Evolutionary conservation across 2,888 invertebrate species (phyloP).

Genomic region (Tipula lateralis): DNA sequence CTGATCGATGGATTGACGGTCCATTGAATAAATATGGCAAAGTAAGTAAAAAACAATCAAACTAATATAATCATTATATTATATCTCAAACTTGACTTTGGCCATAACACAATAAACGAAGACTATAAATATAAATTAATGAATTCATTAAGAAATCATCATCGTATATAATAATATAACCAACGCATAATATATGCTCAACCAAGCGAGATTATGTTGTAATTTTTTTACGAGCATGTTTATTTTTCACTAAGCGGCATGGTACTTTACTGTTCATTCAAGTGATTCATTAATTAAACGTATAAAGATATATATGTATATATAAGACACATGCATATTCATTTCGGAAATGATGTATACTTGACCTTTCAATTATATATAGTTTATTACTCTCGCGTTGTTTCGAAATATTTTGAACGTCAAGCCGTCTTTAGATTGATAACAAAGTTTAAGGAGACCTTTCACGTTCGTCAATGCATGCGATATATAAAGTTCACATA

Average conservation of each 20-base stretch:
- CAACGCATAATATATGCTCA: conserved; percentile 19
- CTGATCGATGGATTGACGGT: conserved; percentile 51
- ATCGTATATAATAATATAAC: not conserved
- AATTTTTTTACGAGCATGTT: not conserved
- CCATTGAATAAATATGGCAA: conserved; percentile 49
- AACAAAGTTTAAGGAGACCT: not conserved
- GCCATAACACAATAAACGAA: conserved; percentile 9
- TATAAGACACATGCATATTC: too few species aligned
- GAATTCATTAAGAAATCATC: conserved; percentile 19
- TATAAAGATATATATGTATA: not conserved
- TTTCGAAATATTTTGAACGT: not conserved
- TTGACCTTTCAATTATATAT: not conserved
- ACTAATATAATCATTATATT: not conserved
- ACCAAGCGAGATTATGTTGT: not conserved
- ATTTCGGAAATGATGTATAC: not conserved
- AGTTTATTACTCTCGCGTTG: not conserved
- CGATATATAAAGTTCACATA: not conserved
- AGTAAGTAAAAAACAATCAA: conserved; percentile 38
- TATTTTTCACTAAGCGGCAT: not conserved
- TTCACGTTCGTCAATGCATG: not conserved
- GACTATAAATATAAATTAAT: not conserved
- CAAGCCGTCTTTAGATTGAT: not conserved
- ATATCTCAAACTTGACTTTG: not conserved
- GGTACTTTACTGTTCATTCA: conserved; percentile 19
- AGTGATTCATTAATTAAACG: not conserved